Evolutionary conservation across 2,797 vertebrate species (phyloP).

Genomic region (Fistularia tabacaria): DNA sequence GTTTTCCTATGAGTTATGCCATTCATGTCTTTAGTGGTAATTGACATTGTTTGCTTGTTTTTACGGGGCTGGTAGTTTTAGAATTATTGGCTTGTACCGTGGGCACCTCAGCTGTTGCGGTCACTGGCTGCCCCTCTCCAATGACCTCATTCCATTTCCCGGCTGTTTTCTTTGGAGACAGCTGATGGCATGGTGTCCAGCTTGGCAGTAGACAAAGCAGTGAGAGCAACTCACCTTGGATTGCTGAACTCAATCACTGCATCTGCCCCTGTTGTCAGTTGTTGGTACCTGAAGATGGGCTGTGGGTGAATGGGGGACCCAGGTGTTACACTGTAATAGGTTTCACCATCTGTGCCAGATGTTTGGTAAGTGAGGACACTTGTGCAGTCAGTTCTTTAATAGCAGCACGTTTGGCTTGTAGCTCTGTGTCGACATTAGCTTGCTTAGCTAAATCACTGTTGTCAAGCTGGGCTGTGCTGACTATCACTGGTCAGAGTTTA

Average conservation of each 20-base stretch:
- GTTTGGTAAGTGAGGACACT: conserved; percentile 23
- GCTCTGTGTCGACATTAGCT: conserved; percentile 4
- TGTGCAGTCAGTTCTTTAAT: conserved; percentile 22
- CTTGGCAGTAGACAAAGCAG: neutral
- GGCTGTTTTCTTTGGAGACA: too few species aligned
- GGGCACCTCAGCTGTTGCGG: too few species aligned
- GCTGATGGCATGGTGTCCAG: too few species aligned
- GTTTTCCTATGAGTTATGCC: too few species aligned
- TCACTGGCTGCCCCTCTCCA: too few species aligned
- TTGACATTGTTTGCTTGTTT: too few species aligned
- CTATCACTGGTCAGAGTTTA: conserved; percentile 12
- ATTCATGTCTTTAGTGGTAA: too few species aligned
- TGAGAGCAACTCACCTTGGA: neutral
- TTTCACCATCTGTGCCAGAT: conserved; percentile 7
- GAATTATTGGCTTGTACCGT: too few species aligned
- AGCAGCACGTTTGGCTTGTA: conserved; percentile 15
- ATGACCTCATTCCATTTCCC: too few species aligned
- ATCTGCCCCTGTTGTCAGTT: neutral
- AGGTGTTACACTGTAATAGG: neutral
- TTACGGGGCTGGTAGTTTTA: too few species aligned
- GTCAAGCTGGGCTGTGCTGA: conserved; percentile 6
- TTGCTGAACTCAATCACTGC: conserved; percentile 9
- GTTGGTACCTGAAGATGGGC: neutral
- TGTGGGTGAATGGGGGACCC: neutral
- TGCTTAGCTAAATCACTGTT: conserved; percentile 4